These are phyloP conservation scores for Agrochola macilenta DNA, from an alignment of 2,888 invertebrate genomes.

Conservation along the genomic window DNA sequence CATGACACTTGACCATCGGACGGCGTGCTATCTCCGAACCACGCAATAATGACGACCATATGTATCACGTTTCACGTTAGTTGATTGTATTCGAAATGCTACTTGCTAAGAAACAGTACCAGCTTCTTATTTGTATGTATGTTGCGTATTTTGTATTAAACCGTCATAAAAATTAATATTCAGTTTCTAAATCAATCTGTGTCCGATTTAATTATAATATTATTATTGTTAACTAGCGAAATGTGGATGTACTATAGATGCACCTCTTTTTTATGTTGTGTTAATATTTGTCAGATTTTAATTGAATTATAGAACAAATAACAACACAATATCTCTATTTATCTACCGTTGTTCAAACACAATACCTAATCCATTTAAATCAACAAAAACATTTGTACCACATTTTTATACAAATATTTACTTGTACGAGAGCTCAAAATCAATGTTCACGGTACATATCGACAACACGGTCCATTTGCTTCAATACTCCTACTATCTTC, in stretches of 20 bases:
- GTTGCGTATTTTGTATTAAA: not conserved
- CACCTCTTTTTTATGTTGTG: not conserved
- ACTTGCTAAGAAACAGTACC: too few species aligned
- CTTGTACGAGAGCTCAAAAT: slow-evolving; percentile 31
- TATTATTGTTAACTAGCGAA: not conserved
- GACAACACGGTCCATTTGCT: slow-evolving; percentile 43
- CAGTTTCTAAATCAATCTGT: not conserved
- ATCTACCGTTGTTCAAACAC: not conserved
- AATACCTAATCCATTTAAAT: slow-evolving; percentile 12
- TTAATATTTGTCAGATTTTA: not conserved
- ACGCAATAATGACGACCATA: too few species aligned
- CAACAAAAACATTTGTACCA: slow-evolving; percentile 8
- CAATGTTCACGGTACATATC: slow-evolving; percentile 38
- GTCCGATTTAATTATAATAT: not conserved
- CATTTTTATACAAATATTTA: slow-evolving; percentile 23
- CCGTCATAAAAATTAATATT: not conserved
- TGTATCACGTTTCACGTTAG: too few species aligned
- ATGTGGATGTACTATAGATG: not conserved
- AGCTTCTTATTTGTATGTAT: not conserved
- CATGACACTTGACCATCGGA: too few species aligned
- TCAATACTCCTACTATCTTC: slow-evolving; percentile 36
- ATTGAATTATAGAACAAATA: slow-evolving; percentile 14
- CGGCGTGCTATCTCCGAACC: too few species aligned
- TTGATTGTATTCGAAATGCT: too few species aligned
- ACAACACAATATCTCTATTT: not conserved